A percentile compares a stretch with the other conserved stretches of the same genome.
Conservation (phyloP, 2,113 vertebrate genomes). For the Eolophus roseicapilla region DNA sequence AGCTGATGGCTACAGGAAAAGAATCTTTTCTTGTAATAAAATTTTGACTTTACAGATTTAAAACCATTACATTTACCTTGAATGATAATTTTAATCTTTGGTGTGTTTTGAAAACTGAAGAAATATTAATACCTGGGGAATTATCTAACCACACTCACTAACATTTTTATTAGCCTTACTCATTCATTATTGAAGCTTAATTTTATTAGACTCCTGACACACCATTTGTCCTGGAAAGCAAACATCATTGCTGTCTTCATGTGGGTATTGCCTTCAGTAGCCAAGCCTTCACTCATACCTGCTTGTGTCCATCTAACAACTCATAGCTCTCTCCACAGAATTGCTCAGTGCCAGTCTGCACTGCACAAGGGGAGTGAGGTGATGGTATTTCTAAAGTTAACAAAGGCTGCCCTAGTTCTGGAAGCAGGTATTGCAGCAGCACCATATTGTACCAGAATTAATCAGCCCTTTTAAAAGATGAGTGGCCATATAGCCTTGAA, state of each 20-base stretch:
- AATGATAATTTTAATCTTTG: not conserved
- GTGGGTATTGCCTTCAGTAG: not conserved
- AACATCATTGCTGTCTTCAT: not conserved
- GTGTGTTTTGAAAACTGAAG: not conserved
- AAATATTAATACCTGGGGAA: not conserved
- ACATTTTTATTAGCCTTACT: not conserved
- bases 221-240: not conserved
- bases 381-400: not conserved
- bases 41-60: not conserved
- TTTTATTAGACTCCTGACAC: not conserved
- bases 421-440: not conserved
- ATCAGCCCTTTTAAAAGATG: not conserved
- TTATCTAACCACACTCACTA: not conserved
- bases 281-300: not conserved
- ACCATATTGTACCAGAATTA: not conserved
- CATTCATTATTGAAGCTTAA: not conserved
- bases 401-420: not conserved
- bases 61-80: not conserved
- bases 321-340: not conserved
- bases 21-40: not conserved
- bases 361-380: not conserved
- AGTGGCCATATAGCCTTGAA: not conserved
- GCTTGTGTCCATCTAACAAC: not conserved
- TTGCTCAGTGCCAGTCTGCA: not conserved
- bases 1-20: not conserved